These are phyloP conservation scores for Antitype chi DNA, from an alignment of 2,888 invertebrate species.

Conservation along the genomic window DNA sequence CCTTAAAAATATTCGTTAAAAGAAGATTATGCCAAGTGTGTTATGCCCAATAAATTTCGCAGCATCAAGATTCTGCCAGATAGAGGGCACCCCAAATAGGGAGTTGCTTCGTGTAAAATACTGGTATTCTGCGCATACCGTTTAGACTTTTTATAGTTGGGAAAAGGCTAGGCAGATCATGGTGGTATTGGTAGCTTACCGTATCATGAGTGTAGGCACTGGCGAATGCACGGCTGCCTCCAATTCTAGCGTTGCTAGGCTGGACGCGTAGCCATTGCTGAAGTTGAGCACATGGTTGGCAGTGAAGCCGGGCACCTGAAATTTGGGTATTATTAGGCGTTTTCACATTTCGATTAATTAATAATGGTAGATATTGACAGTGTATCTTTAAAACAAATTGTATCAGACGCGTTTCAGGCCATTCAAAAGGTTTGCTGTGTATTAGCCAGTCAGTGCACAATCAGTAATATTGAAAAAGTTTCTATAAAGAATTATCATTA, in stretches of 20 bases:
- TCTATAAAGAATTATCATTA: not conserved
- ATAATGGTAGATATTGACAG: not conserved
- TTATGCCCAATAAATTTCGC: too few species aligned
- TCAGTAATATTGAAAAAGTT: not conserved
- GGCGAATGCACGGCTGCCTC: constrained; percentile 87
- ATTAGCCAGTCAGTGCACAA: not conserved
- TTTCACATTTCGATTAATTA: not conserved
- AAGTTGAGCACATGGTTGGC: constrained; percentile 90
- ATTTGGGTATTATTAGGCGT: constrained; percentile 24
- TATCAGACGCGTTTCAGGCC: too few species aligned
- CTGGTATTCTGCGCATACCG: not conserved
- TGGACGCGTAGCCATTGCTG: constrained; percentile 91
- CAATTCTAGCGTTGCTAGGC: constrained; percentile 90
- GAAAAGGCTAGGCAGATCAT: not conserved
- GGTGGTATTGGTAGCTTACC: constrained; percentile 77
- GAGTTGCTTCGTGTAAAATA: not conserved
- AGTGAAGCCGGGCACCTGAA: constrained; percentile 91
- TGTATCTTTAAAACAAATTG: too few species aligned
- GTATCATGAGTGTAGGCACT: constrained; percentile 90
- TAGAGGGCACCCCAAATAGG: too few species aligned
- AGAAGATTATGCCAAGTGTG: too few species aligned
- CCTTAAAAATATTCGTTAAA: too few species aligned
- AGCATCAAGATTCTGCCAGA: too few species aligned
- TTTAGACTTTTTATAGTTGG: too few species aligned
- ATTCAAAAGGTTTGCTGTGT: not conserved